Base-by-base conservation (phyloP, 2,888 invertebrate species). In the Heliconius aoede region DNA sequence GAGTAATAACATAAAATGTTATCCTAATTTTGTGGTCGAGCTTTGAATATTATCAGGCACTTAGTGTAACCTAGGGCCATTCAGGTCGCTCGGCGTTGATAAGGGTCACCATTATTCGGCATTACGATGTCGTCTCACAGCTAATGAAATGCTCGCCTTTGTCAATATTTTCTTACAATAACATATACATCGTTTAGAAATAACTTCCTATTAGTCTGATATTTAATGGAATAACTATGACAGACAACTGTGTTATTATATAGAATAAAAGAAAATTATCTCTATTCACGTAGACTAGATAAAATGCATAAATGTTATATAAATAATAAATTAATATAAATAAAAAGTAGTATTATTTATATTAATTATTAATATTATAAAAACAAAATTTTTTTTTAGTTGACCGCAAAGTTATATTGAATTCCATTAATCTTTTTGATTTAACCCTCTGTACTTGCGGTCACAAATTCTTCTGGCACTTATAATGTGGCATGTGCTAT, bases 11-110 rank as follows among this genome's bases (percentile, higher is more conserved):
- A n/a, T 36, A 11, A 58, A 36, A 74, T 65, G 11, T 40, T 46
- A 26, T 76, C 72, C 67, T 61, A 76, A 76, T 73, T 73, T 73
- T 21, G 55, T 24, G 51, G 26, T 55, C 18, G 1, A 18, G 58
- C 64, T 58, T 72, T 46, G 65, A 58, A 67, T 67, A 60, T 60
- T 72, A 72, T 68, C 64, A 51, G 55, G 36, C 75, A 76, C 75
- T 76, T 40, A 65, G 64, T 40, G 62, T 46, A 61, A 61, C 55
- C 71, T 72, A 76, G 55, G 21, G 32, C 71, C 64, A 65, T 76
- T 65, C 61, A 64, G 71, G 64, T 55, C 36, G 30, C 58, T 32
- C 51, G 58, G 46, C 51, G 51, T 72, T 64, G 75, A 71, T 55
- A 36, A 71, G 71, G 71, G 64, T 71, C 55, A 65, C 64, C 28